A percentile compares a stretch with the other conserved stretches of the same genome.
These are phyloP conservation scores for Leptodirus hochenwartii DNA, from an alignment of 2,888 invertebrate genomes.

Conservation along the genomic window DNA sequence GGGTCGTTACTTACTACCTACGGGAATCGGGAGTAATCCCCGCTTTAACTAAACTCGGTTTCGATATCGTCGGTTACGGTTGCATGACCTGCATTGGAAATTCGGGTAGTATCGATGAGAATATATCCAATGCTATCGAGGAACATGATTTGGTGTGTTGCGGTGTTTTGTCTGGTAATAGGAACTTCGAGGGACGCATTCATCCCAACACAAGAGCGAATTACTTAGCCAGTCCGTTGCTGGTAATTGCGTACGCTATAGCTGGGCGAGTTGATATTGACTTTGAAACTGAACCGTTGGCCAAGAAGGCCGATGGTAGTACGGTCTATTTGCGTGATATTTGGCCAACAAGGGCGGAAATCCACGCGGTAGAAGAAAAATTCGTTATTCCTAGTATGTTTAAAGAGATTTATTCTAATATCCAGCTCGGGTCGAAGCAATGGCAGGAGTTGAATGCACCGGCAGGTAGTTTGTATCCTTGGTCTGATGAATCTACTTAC, in stretches of 20 bases:
- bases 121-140: conserved; percentile 82
- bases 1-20: conserved; percentile 27
- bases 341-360: conserved; percentile 85
- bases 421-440: conserved; percentile 64
- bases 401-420: conserved; percentile 70
- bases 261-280: conserved; percentile 92
- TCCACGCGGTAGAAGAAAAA: conserved; percentile 73
- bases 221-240: conserved; percentile 90
- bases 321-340: conserved; percentile 79
- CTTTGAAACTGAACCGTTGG: conserved; percentile 72
- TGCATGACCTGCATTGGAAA: conserved; percentile 99
- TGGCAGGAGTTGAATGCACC: conserved; percentile 78
- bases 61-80: conserved; percentile 93
- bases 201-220: conserved; percentile 95
- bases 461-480: conserved; percentile 69
- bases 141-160: conserved; percentile 87
- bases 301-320: conserved; percentile 46
- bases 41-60: conserved; percentile 70
- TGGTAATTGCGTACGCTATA: conserved; percentile 94
- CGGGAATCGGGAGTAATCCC: conserved; percentile 84
- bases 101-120: conserved; percentile 85
- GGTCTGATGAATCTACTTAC: conserved; percentile 82
- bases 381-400: conserved; percentile 95
- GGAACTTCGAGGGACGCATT: conserved; percentile 96
- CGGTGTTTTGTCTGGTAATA: conserved; percentile 90